Evolutionary conservation across 2,113 vertebrate genomes (phyloP), one percentile per base, ranked within the genome.

Genomic region (Carollia perspicillata): DNA sequence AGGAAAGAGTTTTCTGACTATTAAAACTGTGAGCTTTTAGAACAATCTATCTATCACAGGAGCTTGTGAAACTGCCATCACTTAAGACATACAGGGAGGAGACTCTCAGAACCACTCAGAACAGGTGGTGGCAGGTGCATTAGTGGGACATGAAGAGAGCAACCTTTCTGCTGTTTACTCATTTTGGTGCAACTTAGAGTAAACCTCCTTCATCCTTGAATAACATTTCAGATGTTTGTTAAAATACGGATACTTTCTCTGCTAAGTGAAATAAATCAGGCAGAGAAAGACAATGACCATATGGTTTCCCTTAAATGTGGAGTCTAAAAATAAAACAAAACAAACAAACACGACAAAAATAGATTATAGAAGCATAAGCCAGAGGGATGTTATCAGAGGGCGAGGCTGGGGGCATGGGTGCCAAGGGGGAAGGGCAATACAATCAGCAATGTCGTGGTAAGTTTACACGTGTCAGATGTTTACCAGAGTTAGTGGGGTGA

Each of bases 31-130:
- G 80, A 80, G 49, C 66, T 78, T 97, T 94, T 96, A 93, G 85
- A 94, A 71, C 78, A 93, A 96, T 93, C 88, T 96, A n/a, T 88
- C 53, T 88, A 89, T 81, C 81, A 96, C 91, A 93, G 85, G 95
- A 97, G 95, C 85, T 35, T 89, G 47, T 85, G 72, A 94, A 93
- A 90, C 30, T 78, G 93, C 68, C 77, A 89, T 85, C 72, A 71
- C 65, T 71, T 75, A 94, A 93, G 66, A 96, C 58, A 84, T 30
- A 49, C 37, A 87, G 58, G 14, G 40, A 88, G 95, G 88, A 92
- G 60, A 30, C 33, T 78, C 72, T 69, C 18, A 85, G 78, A 93
- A 89, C 18, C 53, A 75, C 42, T 79, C 85, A 90, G 90, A 95
- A 60, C 65, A 88, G 90, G 66, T 40, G 37, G n/a, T 88, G 84